Evolutionary conservation across 2,113 vertebrate species (phyloP), one percentile per base, ranked within the genome.

Genomic region (Melanerpes aurifrons): DNA sequence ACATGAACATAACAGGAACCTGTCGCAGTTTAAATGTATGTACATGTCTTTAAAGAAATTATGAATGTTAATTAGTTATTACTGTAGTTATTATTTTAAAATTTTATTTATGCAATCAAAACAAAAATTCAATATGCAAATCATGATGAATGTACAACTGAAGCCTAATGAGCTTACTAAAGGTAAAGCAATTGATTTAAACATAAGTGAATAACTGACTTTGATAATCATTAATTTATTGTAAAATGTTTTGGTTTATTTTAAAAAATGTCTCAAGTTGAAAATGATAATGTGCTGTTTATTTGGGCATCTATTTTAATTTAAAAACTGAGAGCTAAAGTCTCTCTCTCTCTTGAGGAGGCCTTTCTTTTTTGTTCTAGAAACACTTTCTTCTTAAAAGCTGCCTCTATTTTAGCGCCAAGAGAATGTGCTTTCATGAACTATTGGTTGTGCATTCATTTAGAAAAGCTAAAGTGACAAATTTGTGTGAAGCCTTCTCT

Each of bases 101-200:
- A 86, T 83, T 9, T 86, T 96, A 84, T 43, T 56, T 56, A 7
- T 80, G 70, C 48, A 95, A 95, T 94, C 63, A 95, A 94, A 96
- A 96, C 69, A 95, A 86, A 94, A 93, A 89, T 76, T 68, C 17
- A 79, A 91, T 93, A 77, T 73, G 28, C 5, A 90, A 93, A 92
- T 88, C 31, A 47, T 80, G 56, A 94, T 62, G 93, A 92, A 91
- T 74, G 26, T 74, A 77, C 53, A 86, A 82, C 77, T 78, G 82
- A 91, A 89, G 25, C 10, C 7, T 93, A 96, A 95, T 67, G 67
- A 92, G 35, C 43, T 87, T 92, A 72, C 0, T 3, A 94, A 93
- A 96, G 18, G 40, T 90, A 96, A 93, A 94, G 47, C 81, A 75
- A 82, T 96, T 94, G 63, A 95, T 75, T 93, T 87, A 89, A 92